These are phyloP conservation scores for Heterodera carotae DNA, from an alignment of 1,140 invertebrate genomes.

Conservation along the genomic window DNA sequence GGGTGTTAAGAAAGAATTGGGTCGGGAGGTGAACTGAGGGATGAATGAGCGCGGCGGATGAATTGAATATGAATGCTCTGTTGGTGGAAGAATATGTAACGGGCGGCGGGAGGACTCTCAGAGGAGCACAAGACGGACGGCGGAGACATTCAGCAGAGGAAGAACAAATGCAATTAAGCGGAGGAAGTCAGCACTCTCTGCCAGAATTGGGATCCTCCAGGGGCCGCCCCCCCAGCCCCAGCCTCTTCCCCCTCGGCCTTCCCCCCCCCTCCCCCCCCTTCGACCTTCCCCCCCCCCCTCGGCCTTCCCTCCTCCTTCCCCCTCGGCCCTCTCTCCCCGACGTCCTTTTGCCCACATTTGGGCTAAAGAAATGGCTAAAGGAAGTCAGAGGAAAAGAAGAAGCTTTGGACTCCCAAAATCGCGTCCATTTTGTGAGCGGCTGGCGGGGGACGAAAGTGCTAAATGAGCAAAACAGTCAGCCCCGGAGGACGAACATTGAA, in stretches of 20 bases:
- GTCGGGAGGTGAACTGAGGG: not conserved
- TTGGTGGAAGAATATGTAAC: not conserved
- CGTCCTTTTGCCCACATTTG: too few relatives aligned
- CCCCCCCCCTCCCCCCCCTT: not conserved
- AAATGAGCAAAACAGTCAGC: too few relatives aligned
- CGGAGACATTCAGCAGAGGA: not conserved
- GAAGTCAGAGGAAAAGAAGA: not conserved
- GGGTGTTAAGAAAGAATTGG: conserved; percentile 2
- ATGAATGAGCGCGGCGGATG: not conserved
- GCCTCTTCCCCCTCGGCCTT: not conserved
- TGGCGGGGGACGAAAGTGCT: too few relatives aligned
- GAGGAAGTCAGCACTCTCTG: not conserved
- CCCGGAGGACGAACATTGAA: too few relatives aligned
- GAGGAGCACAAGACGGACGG: not conserved
- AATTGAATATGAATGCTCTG: conserved; percentile 15
- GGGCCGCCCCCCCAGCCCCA: not conserved
- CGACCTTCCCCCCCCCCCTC: not conserved
- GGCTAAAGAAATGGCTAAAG: not conserved
- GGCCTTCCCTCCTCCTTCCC: not conserved
- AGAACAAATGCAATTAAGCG: conserved; percentile 19
- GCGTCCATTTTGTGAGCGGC: too few relatives aligned
- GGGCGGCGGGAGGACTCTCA: not conserved
- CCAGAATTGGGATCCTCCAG: not conserved
- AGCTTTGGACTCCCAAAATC: too few relatives aligned
- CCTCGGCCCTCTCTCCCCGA: not conserved